Conservation (phyloP, 2,797 vertebrate genomes). For the Cynodonichthys magdalenae region DNA sequence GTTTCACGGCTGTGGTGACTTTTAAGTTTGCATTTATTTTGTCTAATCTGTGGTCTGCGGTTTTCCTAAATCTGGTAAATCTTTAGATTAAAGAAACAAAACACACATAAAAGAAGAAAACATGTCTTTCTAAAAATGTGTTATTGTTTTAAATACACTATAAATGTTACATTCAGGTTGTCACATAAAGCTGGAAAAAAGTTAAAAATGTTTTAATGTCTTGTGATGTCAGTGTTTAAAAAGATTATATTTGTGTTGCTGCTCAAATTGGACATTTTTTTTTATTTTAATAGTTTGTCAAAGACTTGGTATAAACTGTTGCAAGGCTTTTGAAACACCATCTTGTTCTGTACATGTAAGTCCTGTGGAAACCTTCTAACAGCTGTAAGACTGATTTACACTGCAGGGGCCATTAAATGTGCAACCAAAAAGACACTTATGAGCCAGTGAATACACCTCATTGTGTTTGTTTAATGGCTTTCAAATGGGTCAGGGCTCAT, state of each 20-base stretch:
- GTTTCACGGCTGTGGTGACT: constrained; percentile 65
- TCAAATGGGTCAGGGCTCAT: constrained; percentile 71
- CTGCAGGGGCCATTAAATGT: constrained; percentile 66
- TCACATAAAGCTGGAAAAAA: too few relatives aligned
- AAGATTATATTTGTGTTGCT: too few relatives aligned
- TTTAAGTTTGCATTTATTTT: constrained; percentile 27
- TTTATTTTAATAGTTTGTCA: background rate
- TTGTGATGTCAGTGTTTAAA: too few relatives aligned
- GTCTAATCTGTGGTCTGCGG: constrained; percentile 26
- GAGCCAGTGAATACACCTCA: constrained; percentile 65
- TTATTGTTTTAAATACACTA: background rate
- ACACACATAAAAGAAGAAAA: background rate
- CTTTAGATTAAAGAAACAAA: background rate
- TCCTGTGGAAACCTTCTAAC: constrained; percentile 53
- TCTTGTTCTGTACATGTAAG: constrained; percentile 32
- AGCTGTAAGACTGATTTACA: constrained; percentile 62
- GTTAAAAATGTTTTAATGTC: too few relatives aligned
- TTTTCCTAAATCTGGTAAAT: constrained; percentile 11
- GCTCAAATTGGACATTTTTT: too few relatives aligned
- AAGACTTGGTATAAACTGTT: constrained; percentile 35
- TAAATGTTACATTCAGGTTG: too few relatives aligned
- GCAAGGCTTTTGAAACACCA: constrained; percentile 36
- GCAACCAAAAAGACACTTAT: constrained; percentile 65
- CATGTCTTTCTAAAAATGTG: background rate
- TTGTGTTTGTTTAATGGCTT: constrained; percentile 66